Base-by-base conservation (phyloP, 2,888 invertebrate genomes). In the Mythimna ferrago region DNA sequence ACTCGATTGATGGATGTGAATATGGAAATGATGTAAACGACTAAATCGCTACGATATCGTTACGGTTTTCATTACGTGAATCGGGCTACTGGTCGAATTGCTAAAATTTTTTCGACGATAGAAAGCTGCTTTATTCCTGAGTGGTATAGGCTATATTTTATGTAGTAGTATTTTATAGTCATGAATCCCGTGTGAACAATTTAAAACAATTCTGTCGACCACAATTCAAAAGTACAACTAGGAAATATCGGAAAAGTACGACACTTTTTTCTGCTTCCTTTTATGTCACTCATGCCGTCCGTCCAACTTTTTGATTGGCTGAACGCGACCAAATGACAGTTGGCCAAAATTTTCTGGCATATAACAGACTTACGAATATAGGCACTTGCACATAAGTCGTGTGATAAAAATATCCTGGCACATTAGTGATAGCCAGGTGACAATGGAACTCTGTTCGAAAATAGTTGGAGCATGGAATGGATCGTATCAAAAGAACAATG, bases 301-400 rank as follows among this genome's bases (percentile, higher is more conserved):
- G 54, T 81, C 71, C 60, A 81, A 82, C n/a, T 82, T 82, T 61
- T 66, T 82, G 82, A 80, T 72, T 78, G 62, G 78, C 41, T 68
- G 82, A 60, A 44, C 60, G 68, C 44, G 32, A 38, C 60, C 56
- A 68, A 66, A 80, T 78, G 78, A 72, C 63, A 69, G 66, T 63
- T 73, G n/a, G 44, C 16, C 56, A 66, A 56, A 66, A 67, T 66
- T 71, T 61, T 67, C 32, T 48, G 41, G 6, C 51, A 16, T 14
- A 32, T 35, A 68, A 35, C 38, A n/a, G 51, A 65, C n/a, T 11
- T 63, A 14, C 10, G 35, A 6, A 56, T n/a, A 10, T 41, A 44
- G 44, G n/a, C 44, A n/a, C 3, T 10, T 2, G 38, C 4, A 54
- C 16, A 56, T 51, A 56, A 35, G 54, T 44, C 26, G 61, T 48